A percentile compares a stretch with the other conserved stretches of the same genome.
Evolutionary conservation across 2,113 vertebrate species (phyloP).

Genomic region (Phodopus roborovskii): DNA sequence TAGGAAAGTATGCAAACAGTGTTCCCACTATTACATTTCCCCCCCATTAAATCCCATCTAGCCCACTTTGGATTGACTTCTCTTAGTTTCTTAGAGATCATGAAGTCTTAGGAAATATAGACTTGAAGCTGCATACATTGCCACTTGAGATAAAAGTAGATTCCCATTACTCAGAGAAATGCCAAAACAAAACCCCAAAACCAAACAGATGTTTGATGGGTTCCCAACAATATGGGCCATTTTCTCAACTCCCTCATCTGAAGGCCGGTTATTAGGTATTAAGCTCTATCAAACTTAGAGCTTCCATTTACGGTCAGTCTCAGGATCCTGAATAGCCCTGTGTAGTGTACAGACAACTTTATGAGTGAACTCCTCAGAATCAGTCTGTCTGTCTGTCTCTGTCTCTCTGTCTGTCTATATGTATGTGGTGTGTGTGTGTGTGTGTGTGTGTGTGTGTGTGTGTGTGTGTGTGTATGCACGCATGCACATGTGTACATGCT

Average conservation of each 20-base stretch:
- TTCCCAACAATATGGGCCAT: neutral
- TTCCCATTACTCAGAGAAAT: neutral
- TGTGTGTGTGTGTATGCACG: neutral
- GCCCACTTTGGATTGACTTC: neutral
- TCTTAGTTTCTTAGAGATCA: neutral
- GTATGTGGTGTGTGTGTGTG: neutral
- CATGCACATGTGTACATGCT: accelerated
- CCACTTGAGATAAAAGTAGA: neutral
- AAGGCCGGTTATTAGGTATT: neutral
- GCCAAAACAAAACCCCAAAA: neutral
- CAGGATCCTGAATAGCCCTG: neutral
- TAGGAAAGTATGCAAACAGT: neutral
- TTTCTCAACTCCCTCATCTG: neutral
- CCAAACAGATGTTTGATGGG: neutral
- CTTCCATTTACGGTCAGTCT: neutral
- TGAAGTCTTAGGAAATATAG: neutral
- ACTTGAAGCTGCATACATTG: neutral
- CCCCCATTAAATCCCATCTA: neutral
- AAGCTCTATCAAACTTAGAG: neutral
- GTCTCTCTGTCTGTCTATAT: no score
- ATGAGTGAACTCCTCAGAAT: neutral
- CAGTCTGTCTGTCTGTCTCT: neutral
- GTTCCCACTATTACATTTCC: neutral
- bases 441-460: neutral
- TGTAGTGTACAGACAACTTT: neutral